Evolutionary conservation across 64 coral and sea anemone genomes (phyloP).

Genomic region (Stichodactyla helianthus): DNA sequence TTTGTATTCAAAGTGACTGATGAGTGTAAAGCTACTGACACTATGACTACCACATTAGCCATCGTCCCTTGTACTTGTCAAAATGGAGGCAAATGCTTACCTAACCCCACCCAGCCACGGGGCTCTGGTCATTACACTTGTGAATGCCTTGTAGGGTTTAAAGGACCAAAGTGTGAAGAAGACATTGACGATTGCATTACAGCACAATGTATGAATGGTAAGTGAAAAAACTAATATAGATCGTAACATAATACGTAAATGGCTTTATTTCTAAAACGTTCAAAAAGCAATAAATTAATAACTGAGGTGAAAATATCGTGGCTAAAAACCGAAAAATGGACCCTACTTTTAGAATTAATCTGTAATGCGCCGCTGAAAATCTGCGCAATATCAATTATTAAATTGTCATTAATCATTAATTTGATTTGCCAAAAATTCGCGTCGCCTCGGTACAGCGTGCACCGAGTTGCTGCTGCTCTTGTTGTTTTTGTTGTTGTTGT

Average conservation of each 20-base stretch:
- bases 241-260: background rate
- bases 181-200: constrained; percentile 19
- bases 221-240: background rate
- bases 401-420: too few species aligned
- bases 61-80: constrained; percentile 17
- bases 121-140: constrained; percentile 28
- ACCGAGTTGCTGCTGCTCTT: too few species aligned
- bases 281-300: too few species aligned
- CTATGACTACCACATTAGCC: constrained; percentile 11
- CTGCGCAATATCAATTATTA: too few species aligned
- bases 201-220: constrained; percentile 18
- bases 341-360: too few species aligned
- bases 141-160: constrained; percentile 8
- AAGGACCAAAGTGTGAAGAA: constrained; percentile 17
- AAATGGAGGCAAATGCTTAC: constrained; percentile 32
- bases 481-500: background rate
- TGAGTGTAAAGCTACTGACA: constrained; percentile 30
- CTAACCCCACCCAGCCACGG: background rate
- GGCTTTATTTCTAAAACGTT: background rate
- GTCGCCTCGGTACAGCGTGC: too few species aligned
- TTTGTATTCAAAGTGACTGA: constrained; percentile 49
- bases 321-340: too few species aligned
- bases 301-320: too few species aligned
- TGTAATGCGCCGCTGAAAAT: too few species aligned
- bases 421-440: too few species aligned